Evolutionary conservation across 2,888 invertebrate species (phyloP).

Genomic region (Euproctis similis): DNA sequence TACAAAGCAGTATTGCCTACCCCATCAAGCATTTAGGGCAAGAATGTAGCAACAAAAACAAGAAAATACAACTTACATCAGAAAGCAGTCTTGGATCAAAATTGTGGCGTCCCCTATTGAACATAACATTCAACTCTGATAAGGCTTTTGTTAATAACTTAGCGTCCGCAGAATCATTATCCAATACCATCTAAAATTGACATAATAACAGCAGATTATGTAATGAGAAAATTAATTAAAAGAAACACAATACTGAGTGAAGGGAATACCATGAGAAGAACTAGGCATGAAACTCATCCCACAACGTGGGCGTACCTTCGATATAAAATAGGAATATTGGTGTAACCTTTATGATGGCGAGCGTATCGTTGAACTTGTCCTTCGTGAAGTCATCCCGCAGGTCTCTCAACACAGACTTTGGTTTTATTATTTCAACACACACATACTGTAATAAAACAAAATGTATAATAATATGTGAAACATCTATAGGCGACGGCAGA

Average conservation of each 20-base stretch:
- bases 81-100: constrained; percentile 8
- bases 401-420: constrained; percentile 7
- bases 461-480: constrained; percentile 1
- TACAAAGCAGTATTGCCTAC: too few relatives aligned
- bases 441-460: constrained; percentile 5
- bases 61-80: constrained; percentile 22
- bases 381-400: constrained; percentile 5
- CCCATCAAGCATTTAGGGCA: too few relatives aligned
- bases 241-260: too few relatives aligned
- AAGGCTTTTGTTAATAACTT: constrained; percentile 23
- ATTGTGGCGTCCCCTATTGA: constrained; percentile 9
- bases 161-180: constrained; percentile 28
- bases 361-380: constrained; percentile 1
- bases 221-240: too few relatives aligned
- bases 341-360: constrained; percentile 13
- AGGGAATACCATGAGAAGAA: too few relatives aligned
- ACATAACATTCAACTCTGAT: constrained; percentile 23
- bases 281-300: too few relatives aligned
- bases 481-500: too few relatives aligned
- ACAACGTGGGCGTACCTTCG: too few relatives aligned
- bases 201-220: too few relatives aligned
- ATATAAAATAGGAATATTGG: too few relatives aligned
- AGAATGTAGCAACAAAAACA: too few relatives aligned
- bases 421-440: constrained; percentile 13
- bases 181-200: constrained; percentile 37